Conservation (phyloP, 2,113 vertebrate species). For the Sclerurus mexicanus region DNA sequence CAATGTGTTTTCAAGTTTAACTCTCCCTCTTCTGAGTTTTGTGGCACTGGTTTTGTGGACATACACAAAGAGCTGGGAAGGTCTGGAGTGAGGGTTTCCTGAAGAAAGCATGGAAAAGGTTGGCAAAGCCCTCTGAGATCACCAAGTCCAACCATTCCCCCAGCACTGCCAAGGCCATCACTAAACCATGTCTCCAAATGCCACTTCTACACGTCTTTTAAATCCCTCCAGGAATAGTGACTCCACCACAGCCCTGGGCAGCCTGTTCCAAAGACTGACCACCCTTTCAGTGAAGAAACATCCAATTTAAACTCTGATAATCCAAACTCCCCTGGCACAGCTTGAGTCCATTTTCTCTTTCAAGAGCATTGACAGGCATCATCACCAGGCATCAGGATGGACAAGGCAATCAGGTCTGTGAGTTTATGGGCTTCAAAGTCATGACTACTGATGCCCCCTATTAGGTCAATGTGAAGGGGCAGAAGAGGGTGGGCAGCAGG, state of each 20-base stretch:
- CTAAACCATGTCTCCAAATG: not conserved
- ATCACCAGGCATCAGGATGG: not conserved
- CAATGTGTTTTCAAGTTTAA: not conserved
- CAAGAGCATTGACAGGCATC: not conserved
- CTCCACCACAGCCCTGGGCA: not conserved
- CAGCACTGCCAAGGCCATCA: not conserved
- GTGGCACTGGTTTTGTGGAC: not conserved
- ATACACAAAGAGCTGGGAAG: not conserved
- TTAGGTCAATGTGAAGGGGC: not conserved
- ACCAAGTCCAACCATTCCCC: not conserved
- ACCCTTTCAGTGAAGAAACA: not conserved
- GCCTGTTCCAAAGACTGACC: accelerated
- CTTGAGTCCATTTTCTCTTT: not conserved
- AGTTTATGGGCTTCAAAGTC: not conserved
- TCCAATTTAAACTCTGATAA: not conserved
- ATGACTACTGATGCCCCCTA: not conserved
- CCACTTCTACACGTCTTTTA: accelerated
- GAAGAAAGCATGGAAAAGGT: not conserved
- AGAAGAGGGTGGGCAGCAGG: not conserved
- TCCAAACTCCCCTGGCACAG: too few species aligned
- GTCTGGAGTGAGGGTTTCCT: not conserved
- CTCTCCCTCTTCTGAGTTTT: not conserved
- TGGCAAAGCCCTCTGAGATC: not conserved
- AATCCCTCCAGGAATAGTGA: not conserved
- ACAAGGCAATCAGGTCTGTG: not conserved